Evolutionary conservation across 2,113 vertebrate species (phyloP).

Genomic region (Anser cygnoides): DNA sequence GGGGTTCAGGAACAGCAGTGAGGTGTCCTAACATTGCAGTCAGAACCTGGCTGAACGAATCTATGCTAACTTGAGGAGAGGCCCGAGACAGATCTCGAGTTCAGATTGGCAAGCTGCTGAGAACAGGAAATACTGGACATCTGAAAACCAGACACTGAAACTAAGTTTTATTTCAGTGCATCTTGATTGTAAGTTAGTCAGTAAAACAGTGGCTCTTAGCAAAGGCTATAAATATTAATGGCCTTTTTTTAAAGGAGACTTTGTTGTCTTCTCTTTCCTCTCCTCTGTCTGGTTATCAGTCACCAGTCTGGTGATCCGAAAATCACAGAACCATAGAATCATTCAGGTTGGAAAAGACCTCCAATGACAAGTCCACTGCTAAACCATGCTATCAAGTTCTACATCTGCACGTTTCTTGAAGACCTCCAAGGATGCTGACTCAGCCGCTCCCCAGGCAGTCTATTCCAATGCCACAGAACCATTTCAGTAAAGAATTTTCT

Average conservation of each 20-base stretch:
- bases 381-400: no score
- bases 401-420: no score
- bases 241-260: background rate
- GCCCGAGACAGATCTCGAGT: background rate
- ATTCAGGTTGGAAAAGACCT: no score
- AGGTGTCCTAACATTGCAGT: background rate
- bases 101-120: background rate
- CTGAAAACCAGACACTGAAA: background rate
- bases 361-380: no score
- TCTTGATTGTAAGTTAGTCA: background rate
- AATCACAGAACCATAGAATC: background rate
- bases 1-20: fast-evolving
- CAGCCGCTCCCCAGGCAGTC: no score
- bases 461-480: no score
- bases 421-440: no score
- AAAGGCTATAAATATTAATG: background rate
- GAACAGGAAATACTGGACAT: background rate
- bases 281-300: background rate
- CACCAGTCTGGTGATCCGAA: background rate
- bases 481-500: no score
- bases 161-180: background rate
- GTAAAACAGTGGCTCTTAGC: background rate
- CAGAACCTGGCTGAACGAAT: background rate
- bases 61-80: background rate
- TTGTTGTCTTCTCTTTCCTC: background rate